Evolutionary conservation across 2,888 invertebrate genomes (phyloP), one percentile per base, ranked within the genome.

Genomic region (Belgica antarctica): DNA sequence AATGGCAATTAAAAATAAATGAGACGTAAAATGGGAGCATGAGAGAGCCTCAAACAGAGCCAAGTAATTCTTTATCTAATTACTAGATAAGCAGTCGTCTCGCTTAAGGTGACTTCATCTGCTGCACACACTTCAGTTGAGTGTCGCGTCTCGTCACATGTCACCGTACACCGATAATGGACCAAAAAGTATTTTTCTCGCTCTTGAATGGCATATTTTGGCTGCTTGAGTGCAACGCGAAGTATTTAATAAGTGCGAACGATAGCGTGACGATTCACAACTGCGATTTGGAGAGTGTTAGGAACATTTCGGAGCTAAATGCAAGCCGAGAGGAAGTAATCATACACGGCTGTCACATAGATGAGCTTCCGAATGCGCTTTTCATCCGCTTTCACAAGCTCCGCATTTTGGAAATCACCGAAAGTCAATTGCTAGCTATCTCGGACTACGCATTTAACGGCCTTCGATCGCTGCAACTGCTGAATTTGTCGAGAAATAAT

Each of bases 361-460:
- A 74, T 15, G 73, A 73, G 3, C 70, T 80, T 46, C 75, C 75
- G 47, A 79, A 78, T 73, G 78, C 76, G 0, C 71, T 75, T 22
- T 80, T 80, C 17, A 57, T 77, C 8, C 75, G 76, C 1, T 76
- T 75, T 41, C 70, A 12, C 1, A 73, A 76, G 1, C 73, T 79
- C 2, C 73, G 73, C 1, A 71, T 71, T 1, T 72, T 80, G 36
- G 76, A 78, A 57, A 72, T 80, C 65, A 73, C 73, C 4, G 75
- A 78, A 2, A 76, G 77, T 63, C 73, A 75, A 7, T 70, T 79
- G 0, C 65, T 62, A 0, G 68, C 28, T 0, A 65, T 80, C 4
- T 75, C 76, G 62, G 78, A 78, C 66, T 77, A 75, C 52, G 76
- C 79, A 0, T 72, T 80, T 2, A 75, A 77, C 71, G 79, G 79